Evolutionary conservation across 2,113 vertebrate genomes (phyloP), one percentile per base, ranked within the genome.

Genomic region (Nannospalax galili): DNA sequence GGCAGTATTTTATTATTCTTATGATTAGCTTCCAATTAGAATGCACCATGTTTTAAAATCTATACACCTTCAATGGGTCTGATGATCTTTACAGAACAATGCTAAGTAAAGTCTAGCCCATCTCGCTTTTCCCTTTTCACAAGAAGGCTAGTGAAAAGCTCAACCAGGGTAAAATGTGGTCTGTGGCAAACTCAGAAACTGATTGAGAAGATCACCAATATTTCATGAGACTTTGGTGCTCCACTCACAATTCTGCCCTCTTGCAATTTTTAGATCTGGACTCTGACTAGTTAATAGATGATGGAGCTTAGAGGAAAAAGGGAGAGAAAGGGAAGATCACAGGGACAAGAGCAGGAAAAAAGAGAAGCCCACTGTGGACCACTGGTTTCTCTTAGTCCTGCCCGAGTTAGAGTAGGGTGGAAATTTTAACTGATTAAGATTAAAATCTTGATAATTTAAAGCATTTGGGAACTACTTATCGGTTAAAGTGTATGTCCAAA

Each of bases 361-460:
- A 35, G 42, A 16, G 37, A 32, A 78, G 11, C 30, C 1, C 1
- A 5, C 1, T n/a, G 2, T 40, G 28, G 10, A 16, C 24, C 1
- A 80, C 6, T 93, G 45, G 28, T 62, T 45, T 84, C 89, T 56
- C 15, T 85, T 75, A 24, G 32, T 72, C 3, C 0, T 89, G 1
- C 26, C 22, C 48, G 30, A 92, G 17, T 16, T 75, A 56, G 48
- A 10, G 26, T 73, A 90, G 37, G 45, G 2, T 32, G 64, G 28
- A 64, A 56, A 85, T 48, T 69, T 85, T 86, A 52, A 79, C 45
- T 95, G 28, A 28, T 79, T 91, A 84, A 80, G 7, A 80, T 65
- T 81, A n/a, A 88, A 58, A 5, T 75, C 80, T 87, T 94, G 91
- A 10, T 67, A 79, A 32, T 17, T 84, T 79, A 69, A 82, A 45